These are phyloP conservation scores for Tineola bisselliella DNA, from an alignment of 2,888 invertebrate species.

Conservation along the genomic window DNA sequence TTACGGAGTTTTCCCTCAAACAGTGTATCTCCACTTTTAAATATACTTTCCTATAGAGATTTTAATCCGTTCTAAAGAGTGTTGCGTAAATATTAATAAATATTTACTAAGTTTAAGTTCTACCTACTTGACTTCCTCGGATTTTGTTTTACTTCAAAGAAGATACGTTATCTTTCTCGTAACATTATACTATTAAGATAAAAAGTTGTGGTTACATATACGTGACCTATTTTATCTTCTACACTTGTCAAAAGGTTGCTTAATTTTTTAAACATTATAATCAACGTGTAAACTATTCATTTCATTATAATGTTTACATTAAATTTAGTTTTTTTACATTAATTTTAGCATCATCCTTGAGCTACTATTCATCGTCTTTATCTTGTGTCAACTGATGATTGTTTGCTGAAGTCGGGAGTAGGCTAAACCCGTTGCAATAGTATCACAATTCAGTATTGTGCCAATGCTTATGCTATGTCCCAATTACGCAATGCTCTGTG, in stretches of 20 bases:
- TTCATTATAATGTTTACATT: not conserved
- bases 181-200: slow-evolving; percentile 10
- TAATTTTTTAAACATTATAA: not conserved
- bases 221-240: not conserved
- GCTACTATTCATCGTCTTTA: slow-evolving; percentile 1
- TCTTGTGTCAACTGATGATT: slow-evolving; percentile 13
- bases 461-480: slow-evolving; percentile 23
- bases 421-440: slow-evolving; percentile 4
- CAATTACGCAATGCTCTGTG: slow-evolving; percentile 37
- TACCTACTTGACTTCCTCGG: not conserved
- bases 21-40: not conserved
- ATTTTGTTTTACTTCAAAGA: slow-evolving; percentile 9
- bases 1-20: not conserved
- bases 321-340: not conserved
- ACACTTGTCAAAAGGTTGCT: slow-evolving; percentile 2
- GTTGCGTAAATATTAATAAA: too few species aligned
- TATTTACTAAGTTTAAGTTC: not conserved
- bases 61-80: too few species aligned
- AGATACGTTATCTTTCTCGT: not conserved
- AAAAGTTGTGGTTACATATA: not conserved
- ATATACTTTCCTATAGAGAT: too few species aligned
- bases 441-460: slow-evolving; percentile 4
- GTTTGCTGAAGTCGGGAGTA: slow-evolving; percentile 21
- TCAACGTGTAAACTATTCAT: not conserved
- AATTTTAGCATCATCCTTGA: slow-evolving; percentile 1